Evolutionary conservation across 2,113 vertebrate genomes (phyloP).

Genomic region (Cisticola juncidis): DNA sequence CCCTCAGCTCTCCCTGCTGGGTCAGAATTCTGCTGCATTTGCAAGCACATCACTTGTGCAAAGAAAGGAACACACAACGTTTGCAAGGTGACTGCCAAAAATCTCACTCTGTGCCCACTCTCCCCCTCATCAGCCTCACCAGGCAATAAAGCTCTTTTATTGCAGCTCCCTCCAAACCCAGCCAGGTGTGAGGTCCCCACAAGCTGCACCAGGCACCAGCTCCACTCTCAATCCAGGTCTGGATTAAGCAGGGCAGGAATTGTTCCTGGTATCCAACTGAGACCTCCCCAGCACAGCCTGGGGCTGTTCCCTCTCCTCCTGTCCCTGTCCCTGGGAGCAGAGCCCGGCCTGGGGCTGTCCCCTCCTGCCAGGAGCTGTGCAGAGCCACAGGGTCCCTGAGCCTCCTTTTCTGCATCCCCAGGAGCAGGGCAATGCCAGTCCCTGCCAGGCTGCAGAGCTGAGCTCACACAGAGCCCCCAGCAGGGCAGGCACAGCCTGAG

Average conservation of each 20-base stretch:
- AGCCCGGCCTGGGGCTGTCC: background rate
- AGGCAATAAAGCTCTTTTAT: background rate
- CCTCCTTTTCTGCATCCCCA: background rate
- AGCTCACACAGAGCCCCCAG: no score
- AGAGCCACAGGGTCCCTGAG: background rate
- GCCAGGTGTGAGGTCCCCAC: accelerated
- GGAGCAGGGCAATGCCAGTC: background rate
- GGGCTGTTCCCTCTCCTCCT: background rate
- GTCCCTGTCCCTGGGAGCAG: background rate
- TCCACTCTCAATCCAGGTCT: background rate
- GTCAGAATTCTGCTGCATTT: background rate
- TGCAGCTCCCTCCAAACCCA: background rate
- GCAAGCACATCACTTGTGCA: background rate
- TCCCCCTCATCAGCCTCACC: background rate
- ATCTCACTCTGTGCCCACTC: background rate
- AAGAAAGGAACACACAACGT: background rate
- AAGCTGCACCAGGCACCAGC: no score
- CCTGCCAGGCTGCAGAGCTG: background rate
- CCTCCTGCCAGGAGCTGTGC: background rate
- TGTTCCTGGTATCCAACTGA: background rate
- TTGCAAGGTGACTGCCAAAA: background rate
- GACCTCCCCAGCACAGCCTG: background rate
- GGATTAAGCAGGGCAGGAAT: background rate
- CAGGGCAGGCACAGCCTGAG: background rate
- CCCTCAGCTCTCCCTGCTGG: background rate